Evolutionary conservation across 2,797 vertebrate genomes (phyloP), one percentile per base, ranked within the genome.

Genomic region (Cynodonichthys magdalenae): DNA sequence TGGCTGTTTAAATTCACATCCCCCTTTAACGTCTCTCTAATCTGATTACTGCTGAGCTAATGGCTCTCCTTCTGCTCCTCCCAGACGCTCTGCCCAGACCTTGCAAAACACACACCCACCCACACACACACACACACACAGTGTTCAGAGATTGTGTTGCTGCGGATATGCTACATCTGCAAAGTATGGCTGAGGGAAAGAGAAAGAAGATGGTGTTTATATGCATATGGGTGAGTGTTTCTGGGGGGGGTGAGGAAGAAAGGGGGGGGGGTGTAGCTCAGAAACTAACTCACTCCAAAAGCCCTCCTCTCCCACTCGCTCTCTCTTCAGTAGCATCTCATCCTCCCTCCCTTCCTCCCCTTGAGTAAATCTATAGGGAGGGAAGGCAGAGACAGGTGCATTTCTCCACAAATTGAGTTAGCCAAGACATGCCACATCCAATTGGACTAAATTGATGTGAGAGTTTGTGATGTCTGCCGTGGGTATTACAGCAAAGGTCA

Each of bases 381-480:
- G 95, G 95, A 96, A 96, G 94, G 95, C 96, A 98, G 96, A 96
- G 96, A 97, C 97, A 99, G 97, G 97, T 99, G 97, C 97, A 96
- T 96, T 96, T 97, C 95, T 97, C 92, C 93, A 93, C 93, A 98
- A 99, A 99, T 99, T 90, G 92, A 97, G 98, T 99, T 99, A 99
- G 94, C 94, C 91, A 92, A 94, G 95, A 97, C 96, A 98, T 98
- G 97, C 96, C 97, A 98, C 97, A 98, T 99, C 97, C 97, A 99
- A 99, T 98, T 97, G 96, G 92, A 85, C 94, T 92, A 99, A 99
- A 99, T 98, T 98, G 97, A 99, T 97, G 97, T 97, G 97, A 98
- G 96, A 96, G 95, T 97, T 95, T 97, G 97, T 97, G 96, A 98
- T 97, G 97, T 97, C 95, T 96, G 94, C 95, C 91, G 93, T 94